Evolutionary conservation across 2,797 vertebrate species (phyloP).

Genomic region (Poecilia wingei): DNA sequence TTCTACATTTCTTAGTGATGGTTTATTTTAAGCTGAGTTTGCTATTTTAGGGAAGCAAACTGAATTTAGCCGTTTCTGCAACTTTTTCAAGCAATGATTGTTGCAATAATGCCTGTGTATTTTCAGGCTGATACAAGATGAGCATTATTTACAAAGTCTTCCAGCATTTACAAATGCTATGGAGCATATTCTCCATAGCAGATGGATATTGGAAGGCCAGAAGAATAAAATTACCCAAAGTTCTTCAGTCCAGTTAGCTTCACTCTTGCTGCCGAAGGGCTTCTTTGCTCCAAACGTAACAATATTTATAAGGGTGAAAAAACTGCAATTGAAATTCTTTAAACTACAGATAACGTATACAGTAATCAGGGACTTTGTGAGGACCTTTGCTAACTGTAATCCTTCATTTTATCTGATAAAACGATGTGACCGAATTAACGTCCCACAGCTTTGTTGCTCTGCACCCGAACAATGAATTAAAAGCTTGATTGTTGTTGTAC

Average conservation of each 20-base stretch:
- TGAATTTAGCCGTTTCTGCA: neutral
- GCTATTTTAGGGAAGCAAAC: neutral
- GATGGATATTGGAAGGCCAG: neutral
- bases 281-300: neutral
- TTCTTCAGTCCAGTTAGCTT: neutral
- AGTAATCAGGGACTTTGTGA: neutral
- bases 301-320: neutral
- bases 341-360: neutral
- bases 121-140: neutral
- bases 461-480: slow-evolving; percentile 5
- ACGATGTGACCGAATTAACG: slow-evolving; percentile 46
- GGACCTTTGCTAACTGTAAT: neutral
- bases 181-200: neutral
- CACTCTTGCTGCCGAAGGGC: neutral
- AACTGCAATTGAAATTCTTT: neutral
- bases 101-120: neutral
- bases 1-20: neutral
- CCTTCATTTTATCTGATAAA: slow-evolving; percentile 25
- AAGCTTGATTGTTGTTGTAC: slow-evolving; percentile 24
- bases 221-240: neutral
- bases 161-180: neutral
- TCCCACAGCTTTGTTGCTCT: slow-evolving; percentile 45
- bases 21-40: neutral
- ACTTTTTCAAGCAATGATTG: neutral
- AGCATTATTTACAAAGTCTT: neutral